Conservation (phyloP, 2,113 vertebrate species). For the Turdus rufiventris region DNA sequence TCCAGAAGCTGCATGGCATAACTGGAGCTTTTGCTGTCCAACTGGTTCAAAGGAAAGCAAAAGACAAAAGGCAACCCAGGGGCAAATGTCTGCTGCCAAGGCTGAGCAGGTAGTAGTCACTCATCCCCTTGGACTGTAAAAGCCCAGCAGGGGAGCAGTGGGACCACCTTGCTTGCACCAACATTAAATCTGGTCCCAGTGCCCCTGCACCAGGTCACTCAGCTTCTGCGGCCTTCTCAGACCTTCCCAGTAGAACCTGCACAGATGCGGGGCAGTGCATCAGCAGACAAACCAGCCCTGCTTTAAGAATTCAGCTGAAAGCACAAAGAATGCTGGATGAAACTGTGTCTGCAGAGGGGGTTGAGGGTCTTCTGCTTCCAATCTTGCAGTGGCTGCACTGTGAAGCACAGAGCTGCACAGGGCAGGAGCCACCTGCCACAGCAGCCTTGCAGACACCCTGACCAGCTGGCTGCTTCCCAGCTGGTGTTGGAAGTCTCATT, state of each 20-base stretch:
- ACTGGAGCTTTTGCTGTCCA: not conserved
- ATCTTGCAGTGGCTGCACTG: not conserved
- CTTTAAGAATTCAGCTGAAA: not conserved
- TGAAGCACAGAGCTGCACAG: not conserved
- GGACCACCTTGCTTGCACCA: fast-evolving
- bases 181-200: not conserved
- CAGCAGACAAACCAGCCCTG: not conserved
- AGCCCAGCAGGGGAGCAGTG: not conserved
- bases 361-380: not conserved
- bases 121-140: not conserved
- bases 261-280: fast-evolving
- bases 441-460: not conserved
- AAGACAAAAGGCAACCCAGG: not conserved
- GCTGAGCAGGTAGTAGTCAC: not conserved
- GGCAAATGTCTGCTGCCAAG: not conserved
- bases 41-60: not conserved
- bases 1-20: not conserved
- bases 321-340: fast-evolving
- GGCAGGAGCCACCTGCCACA: not conserved
- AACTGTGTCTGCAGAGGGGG: not conserved
- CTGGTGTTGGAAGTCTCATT: not conserved
- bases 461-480: not conserved
- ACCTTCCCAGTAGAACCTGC: not conserved
- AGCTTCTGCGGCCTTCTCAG: not conserved
- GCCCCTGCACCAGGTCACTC: not conserved